Conservation (phyloP, 2,113 vertebrate genomes). For the Brachyhypopomus occidentalis region DNA sequence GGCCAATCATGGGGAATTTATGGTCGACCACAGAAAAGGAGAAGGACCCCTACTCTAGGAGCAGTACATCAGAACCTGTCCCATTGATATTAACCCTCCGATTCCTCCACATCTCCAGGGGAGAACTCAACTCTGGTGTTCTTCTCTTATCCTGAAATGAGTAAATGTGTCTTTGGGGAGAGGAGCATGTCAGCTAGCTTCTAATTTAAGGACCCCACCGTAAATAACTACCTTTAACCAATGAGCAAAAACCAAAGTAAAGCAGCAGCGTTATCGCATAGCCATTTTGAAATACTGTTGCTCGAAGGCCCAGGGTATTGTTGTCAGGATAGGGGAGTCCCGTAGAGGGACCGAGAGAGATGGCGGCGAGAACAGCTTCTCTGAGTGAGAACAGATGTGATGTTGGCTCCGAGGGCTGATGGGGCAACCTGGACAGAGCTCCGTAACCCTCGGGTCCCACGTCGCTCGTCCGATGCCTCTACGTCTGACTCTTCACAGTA, state of each 20-base stretch:
- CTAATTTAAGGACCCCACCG: conserved; percentile 44
- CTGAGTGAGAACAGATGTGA: conserved; percentile 61
- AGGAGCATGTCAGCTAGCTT: conserved; percentile 21
- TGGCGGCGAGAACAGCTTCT: conserved; percentile 46
- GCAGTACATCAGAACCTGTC: conserved; percentile 25
- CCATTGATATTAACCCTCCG: conserved; percentile 9
- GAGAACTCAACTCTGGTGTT: conserved; percentile 38
- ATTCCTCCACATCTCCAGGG: conserved; percentile 5
- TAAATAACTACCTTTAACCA: conserved; percentile 44
- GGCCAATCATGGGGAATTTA: conserved; percentile 35
- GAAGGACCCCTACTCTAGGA: conserved; percentile 19
- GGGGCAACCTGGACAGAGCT: conserved; percentile 55
- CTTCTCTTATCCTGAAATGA: conserved; percentile 31
- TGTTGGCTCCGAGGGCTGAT: conserved; percentile 49
- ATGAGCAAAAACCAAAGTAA: conserved; percentile 14
- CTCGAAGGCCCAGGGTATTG: conserved; percentile 50
- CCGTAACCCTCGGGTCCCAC: conserved; percentile 55
- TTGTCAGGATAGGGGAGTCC: conserved; percentile 49
- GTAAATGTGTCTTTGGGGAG: conserved; percentile 41
- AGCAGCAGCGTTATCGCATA: conserved; percentile 38
- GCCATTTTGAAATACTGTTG: conserved; percentile 48
- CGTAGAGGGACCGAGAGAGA: conserved; percentile 44
- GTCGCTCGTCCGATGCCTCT: conserved; percentile 43
- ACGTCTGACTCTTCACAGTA: conserved; percentile 54
- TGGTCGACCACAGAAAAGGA: conserved; percentile 30